These are phyloP conservation scores for Somateria mollissima DNA, from an alignment of 2,797 vertebrate genomes.

Conservation along the genomic window DNA sequence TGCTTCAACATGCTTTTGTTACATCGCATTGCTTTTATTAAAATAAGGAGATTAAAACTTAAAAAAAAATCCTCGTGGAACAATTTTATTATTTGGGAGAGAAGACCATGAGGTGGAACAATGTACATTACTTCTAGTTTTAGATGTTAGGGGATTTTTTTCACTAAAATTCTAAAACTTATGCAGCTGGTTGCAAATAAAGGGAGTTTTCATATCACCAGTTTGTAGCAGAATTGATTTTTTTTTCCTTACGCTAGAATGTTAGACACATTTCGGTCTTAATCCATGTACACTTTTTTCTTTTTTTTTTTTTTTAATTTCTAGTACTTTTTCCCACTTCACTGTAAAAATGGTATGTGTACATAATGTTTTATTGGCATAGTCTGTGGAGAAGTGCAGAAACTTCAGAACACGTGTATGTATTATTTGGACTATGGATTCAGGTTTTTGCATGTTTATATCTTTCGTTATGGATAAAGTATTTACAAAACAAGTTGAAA, in stretches of 20 bases:
- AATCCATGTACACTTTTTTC: constrained; percentile 91
- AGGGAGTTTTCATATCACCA: constrained; percentile 94
- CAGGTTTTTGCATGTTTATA: constrained; percentile 99
- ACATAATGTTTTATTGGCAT: constrained; percentile 97
- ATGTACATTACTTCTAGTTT: constrained; percentile 92
- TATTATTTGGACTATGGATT: constrained; percentile 95
- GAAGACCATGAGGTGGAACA: constrained; percentile 84
- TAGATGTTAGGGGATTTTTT: constrained; percentile 85
- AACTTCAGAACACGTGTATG: constrained; percentile 96
- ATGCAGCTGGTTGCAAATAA: constrained; percentile 96
- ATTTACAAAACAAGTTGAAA: constrained; percentile 95
- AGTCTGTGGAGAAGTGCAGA: constrained; percentile 94
- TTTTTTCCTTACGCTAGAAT: constrained; percentile 88
- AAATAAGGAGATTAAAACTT: constrained; percentile 82
- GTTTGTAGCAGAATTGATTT: constrained; percentile 90
- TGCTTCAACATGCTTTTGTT: constrained; percentile 93
- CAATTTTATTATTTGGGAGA: constrained; percentile 84
- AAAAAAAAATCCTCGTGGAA: constrained; percentile 83
- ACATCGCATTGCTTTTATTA: constrained; percentile 91
- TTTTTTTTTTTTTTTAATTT: constrained; percentile 88
- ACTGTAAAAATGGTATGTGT: constrained; percentile 98
- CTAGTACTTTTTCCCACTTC: constrained; percentile 91
- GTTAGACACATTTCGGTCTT: constrained; percentile 93
- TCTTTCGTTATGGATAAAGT: constrained; percentile 95
- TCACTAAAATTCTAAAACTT: constrained; percentile 90